phyloP scores from a whole-genome alignment of 2,113 vertebrate genomes.

The Hoplias malabaricus region DNA sequence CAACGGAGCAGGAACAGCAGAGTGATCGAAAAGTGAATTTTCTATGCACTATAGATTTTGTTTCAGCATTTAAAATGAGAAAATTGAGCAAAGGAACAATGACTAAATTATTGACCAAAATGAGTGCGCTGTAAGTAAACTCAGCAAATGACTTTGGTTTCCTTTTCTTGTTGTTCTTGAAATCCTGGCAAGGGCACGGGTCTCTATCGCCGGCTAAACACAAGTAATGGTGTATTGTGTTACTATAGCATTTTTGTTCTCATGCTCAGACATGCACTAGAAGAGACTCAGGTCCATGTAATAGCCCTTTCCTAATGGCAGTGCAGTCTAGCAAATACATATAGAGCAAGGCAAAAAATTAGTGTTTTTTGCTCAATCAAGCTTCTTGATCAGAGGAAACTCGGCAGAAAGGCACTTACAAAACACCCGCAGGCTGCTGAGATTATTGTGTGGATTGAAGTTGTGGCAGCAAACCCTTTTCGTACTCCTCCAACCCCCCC shows the following conservation, averaged over 20 bases:
- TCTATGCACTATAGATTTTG: background rate
- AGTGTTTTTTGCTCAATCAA: constrained; percentile 26
- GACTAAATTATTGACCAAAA: background rate
- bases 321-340: background rate
- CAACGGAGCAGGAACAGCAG: constrained; percentile 2
- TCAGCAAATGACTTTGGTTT: background rate
- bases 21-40: background rate
- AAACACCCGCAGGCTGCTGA: constrained; percentile 35
- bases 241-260: constrained; percentile 18
- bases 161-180: constrained; percentile 1
- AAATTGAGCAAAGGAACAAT: background rate
- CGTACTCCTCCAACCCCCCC: constrained; percentile 1
- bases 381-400: constrained; percentile 23
- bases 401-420: constrained; percentile 5
- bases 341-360: constrained; percentile 22
- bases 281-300: background rate
- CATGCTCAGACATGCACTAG: constrained; percentile 31
- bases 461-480: constrained; percentile 34
- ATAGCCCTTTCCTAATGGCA: constrained; percentile 3
- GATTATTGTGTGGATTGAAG: constrained; percentile 41
- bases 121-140: background rate
- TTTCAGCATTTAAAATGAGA: constrained; percentile 4
- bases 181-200: background rate
- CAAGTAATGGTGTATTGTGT: constrained; percentile 1
- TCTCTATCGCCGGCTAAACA: background rate